Base-by-base conservation (phyloP, 35 echinoderm and acorn worm species). In the Heliocidaris tuberculata region DNA sequence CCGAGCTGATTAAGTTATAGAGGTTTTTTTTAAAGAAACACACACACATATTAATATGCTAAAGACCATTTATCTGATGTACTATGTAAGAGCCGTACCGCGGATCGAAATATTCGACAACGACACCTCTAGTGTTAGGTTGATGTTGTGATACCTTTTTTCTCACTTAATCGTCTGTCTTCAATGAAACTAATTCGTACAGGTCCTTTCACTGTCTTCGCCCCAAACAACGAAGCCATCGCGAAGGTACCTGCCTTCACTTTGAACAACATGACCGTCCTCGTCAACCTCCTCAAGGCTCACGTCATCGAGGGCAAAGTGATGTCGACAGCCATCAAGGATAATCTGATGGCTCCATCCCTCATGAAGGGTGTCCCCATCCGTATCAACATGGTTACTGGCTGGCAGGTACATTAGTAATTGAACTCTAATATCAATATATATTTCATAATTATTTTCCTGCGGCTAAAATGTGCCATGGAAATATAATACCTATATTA, bases 151-250 rank as follows among this genome's bases (percentile, higher is more conserved):
- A 42, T 42, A 42, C 35, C 35, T 42, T 42, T 42, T 42, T 42
- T 42, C 35, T 3, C 35, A 42, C 3, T 42, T 42, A 42, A 42
- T 42, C 35, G 35, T 42, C 0, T 42, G 35, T 42, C 35, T 42
- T 42, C 35, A 13, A 12, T 56, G 2, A 56, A 56, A 56, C 85
- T 32, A 13, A 86, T 90, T 54, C 5, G 49, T 48, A 88, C n/a
- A 95, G 94, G 94, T 49, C 47, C 42, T 24, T 90, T 95, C 32
- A 95, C 94, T 8, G 7, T 95, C 9, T 95, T 95, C 54, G 95
- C 88, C 1, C 95, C 95, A 5, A 85, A 31, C 31, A 48, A 95
- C 88, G 95, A 91, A 2, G 95, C 95, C 19, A 92, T 95, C 35
- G 49, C 30, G 2, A 24, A 27, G 2, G 16, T 92, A 21, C 1